Evolutionary conservation across 64 coral and sea anemone genomes (phyloP), one percentile per base, ranked within the genome.

Genomic region (Porites lutea): DNA sequence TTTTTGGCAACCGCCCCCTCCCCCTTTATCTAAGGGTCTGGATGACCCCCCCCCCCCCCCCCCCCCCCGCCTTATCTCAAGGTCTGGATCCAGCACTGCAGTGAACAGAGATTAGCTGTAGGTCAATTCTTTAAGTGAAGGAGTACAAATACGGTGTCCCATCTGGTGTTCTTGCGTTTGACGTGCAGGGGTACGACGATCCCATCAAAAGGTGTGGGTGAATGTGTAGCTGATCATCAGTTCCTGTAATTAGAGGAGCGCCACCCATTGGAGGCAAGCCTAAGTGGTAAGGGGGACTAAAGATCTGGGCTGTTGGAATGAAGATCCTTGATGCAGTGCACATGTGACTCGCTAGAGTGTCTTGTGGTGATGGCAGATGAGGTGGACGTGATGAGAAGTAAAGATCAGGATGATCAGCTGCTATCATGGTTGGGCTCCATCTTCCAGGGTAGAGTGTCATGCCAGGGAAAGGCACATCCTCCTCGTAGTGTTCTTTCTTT

Each of bases 161-260:
- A 51, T 84, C 81, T 52, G 81, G 81, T 50, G 81, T 84, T 60
- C 81, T 84, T 84, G 81, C 67, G 63, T 46, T 84, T 3, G 81
- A 84, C 22, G 81, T 20, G 3, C 61, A n/a, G 18, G 91, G 69
- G 76, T 93, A 93, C 46, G 91, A 16, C 48, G 91, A 87, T 27
- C 72, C 76, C 91, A 93, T 87, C 59, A 93, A 74, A 48, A 71
- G 79, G 73, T 87, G 91, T 18, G 82, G 91, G 70, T 93, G 91
- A 48, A 93, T 87, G 22, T 74, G 79, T 50, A 92, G 22, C 27
- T 79, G 81, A 84, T 84, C 72, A 3, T 93, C 91, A 43, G 71
- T 58, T 2, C 91, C 83, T 44, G 82, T 14, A 16, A 87, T 53
- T 74, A 87, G 52, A 11, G 83, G 73, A 69, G 82, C 73, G 12